A percentile compares a stretch with the other conserved stretches of the same genome.
Conservation (phyloP, 1,140 invertebrate genomes). For the Riptortus pedestris region DNA sequence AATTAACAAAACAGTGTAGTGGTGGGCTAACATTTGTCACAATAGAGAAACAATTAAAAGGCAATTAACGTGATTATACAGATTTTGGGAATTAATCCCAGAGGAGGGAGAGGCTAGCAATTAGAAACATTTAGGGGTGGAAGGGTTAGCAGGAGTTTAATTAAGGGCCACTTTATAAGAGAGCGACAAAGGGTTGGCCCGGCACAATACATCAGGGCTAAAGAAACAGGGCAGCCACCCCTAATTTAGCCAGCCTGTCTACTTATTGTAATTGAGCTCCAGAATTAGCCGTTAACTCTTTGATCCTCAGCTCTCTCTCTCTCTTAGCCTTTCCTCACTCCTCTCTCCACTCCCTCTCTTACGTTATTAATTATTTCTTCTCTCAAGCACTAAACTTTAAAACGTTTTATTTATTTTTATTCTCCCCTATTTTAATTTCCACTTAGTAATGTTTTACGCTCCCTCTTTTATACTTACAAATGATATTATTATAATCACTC, state of each 20-base stretch:
- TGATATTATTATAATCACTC: too few species aligned
- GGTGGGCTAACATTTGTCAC: constrained; percentile 13
- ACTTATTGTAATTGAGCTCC: constrained; percentile 6
- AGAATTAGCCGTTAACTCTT: too few species aligned
- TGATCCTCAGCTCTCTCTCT: too few species aligned
- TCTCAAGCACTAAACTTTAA: too few species aligned
- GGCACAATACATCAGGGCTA: constrained; percentile 16
- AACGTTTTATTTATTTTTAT: too few species aligned
- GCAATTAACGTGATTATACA: constrained; percentile 22
- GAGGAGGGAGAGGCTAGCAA: constrained; percentile 14
- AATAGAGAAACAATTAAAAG: constrained; percentile 21
- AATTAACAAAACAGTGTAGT: constrained; percentile 19
- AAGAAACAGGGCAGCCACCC: not conserved
- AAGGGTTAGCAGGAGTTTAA: not conserved
- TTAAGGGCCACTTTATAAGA: constrained; percentile 12
- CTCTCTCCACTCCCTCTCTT: too few species aligned
- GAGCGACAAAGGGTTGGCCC: not conserved
- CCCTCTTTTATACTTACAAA: too few species aligned
- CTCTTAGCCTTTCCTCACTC: not conserved
- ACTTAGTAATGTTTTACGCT: too few species aligned
- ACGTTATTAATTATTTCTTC: too few species aligned
- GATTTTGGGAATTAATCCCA: constrained; percentile 18
- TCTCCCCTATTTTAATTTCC: too few species aligned
- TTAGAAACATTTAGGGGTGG: constrained; percentile 19
- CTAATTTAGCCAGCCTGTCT: not conserved